Conservation (phyloP, 2,113 vertebrate genomes). For the Scytalopus superciliaris region DNA sequence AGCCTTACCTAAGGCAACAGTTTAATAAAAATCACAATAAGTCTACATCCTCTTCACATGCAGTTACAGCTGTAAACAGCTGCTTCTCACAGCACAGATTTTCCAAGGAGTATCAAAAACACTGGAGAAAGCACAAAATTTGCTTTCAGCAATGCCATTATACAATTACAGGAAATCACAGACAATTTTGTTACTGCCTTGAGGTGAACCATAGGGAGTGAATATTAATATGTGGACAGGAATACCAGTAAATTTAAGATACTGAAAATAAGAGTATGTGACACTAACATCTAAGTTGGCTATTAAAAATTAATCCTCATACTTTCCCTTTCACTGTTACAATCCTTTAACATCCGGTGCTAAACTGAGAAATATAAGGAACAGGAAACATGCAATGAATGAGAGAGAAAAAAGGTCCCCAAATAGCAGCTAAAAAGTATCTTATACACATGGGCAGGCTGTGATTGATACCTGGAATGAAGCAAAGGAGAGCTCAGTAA, state of each 20-base stretch:
- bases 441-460: background rate
- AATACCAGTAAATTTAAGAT: background rate
- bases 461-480: slow-evolving; percentile 83
- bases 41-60: background rate
- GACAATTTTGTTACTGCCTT: background rate
- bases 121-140: background rate
- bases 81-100: background rate
- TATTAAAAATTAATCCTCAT: background rate
- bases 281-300: background rate
- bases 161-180: background rate
- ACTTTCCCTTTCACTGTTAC: background rate
- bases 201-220: background rate
- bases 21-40: background rate
- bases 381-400: background rate
- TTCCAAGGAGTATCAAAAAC: background rate
- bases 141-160: background rate
- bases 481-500: slow-evolving; percentile 84
- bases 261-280: background rate
- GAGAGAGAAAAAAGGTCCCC: background rate
- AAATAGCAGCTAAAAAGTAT: background rate
- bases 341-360: background rate
- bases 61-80: background rate
- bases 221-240: background rate
- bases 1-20: background rate
- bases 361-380: background rate